Evolutionary conservation across 2,888 invertebrate genomes (phyloP).

Genomic region (Zaprionus lineosus): DNA sequence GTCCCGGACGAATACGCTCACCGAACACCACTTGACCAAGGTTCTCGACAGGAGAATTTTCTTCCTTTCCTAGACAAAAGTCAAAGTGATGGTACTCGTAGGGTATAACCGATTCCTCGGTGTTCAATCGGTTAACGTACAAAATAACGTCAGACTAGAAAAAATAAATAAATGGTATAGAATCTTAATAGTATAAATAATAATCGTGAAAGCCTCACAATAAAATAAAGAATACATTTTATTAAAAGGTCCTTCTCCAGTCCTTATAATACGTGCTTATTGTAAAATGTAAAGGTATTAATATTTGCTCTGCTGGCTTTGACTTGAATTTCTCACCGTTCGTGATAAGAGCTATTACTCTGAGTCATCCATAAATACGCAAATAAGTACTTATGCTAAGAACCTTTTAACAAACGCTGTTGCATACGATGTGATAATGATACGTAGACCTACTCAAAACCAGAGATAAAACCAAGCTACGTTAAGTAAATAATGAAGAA

Average conservation of each 20-base stretch:
- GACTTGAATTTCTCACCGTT: too few relatives aligned
- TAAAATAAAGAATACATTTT: too few relatives aligned
- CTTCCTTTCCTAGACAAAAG: conserved; percentile 91
- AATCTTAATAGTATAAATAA: background rate
- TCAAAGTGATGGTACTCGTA: conserved; percentile 99
- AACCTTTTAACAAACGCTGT: background rate
- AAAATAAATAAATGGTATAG: conserved; percentile 1
- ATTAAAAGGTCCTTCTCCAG: too few relatives aligned
- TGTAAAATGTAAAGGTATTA: too few relatives aligned
- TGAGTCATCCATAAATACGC: too few relatives aligned
- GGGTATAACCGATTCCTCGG: conserved; percentile 98
- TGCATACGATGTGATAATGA: background rate
- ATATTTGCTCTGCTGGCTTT: too few relatives aligned
- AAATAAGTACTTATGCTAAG: too few relatives aligned
- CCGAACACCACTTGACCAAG: conserved; percentile 99
- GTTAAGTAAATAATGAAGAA: conserved; percentile 3
- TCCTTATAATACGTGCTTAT: too few relatives aligned
- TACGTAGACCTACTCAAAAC: background rate
- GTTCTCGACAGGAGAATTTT: conserved; percentile 96
- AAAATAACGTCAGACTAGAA: conserved; percentile 92
- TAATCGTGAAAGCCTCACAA: too few relatives aligned
- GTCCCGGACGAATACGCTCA: conserved; percentile 97
- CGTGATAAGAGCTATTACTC: too few relatives aligned
- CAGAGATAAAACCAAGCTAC: conserved; percentile 2
- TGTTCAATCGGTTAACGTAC: conserved; percentile 97